Percentiles rank a stretch among this genome's conserved stretches.
Conservation (phyloP, 2,888 invertebrate genomes). For the Aspidiotus rigidus region DNA sequence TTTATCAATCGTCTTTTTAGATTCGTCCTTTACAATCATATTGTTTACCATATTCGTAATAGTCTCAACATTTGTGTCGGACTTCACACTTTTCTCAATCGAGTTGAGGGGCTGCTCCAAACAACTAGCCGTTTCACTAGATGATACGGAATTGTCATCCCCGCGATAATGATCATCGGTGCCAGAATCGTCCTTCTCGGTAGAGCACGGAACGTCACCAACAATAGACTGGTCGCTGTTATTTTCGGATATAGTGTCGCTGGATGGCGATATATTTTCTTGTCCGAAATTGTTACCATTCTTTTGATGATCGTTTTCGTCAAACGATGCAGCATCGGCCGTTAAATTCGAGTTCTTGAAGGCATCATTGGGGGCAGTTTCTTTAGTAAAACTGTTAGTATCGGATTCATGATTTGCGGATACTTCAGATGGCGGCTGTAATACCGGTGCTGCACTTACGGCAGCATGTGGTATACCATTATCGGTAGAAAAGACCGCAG, state of each 20-base stretch:
- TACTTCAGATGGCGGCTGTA: conserved; percentile 6
- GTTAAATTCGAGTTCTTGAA: conserved; percentile 20
- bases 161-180: conserved; percentile 2
- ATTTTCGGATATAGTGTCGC: neutral
- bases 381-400: neutral
- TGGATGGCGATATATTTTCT: neutral
- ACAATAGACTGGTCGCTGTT: neutral
- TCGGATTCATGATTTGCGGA: conserved; percentile 8
- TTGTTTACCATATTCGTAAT: neutral
- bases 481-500: conserved; percentile 16
- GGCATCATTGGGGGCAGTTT: neutral
- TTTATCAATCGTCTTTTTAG: neutral
- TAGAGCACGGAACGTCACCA: neutral
- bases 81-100: conserved; percentile 2
- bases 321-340: conserved; percentile 19
- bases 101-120: conserved; percentile 1
- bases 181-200: neutral
- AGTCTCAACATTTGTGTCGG: neutral
- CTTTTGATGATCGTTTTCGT: conserved; percentile 13
- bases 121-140: neutral
- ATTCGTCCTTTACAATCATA: neutral
- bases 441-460: conserved; percentile 3
- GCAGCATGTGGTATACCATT: conserved; percentile 22
- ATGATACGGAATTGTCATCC: neutral
- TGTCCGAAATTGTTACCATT: neutral